These are phyloP conservation scores for Rhogogaster chlorosoma DNA, from an alignment of 2,888 invertebrate genomes.

Conservation along the genomic window DNA sequence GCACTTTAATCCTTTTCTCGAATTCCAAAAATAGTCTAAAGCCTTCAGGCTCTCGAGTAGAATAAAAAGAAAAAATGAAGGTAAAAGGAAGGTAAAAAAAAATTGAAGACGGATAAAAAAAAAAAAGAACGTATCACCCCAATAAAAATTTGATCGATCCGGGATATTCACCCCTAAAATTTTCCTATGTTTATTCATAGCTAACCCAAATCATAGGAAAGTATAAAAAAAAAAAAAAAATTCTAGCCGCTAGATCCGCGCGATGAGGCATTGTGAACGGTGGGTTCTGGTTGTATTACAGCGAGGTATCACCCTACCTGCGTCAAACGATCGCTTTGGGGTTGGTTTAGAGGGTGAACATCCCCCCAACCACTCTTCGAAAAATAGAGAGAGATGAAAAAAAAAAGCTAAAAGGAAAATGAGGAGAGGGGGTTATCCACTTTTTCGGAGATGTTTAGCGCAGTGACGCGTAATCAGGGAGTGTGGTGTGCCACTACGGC, in stretches of 20 bases:
- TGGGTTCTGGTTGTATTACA: conserved; percentile 50
- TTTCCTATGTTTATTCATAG: conserved; percentile 54
- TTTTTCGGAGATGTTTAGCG: conserved; percentile 67
- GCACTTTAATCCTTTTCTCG: conserved; percentile 62
- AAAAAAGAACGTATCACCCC: conserved; percentile 50
- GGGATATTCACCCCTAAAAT: conserved; percentile 53
- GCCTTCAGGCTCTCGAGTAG: conserved; percentile 39
- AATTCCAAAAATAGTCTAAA: conserved; percentile 57
- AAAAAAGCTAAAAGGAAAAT: conserved; percentile 53
- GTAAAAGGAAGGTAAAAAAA: conserved; percentile 33
- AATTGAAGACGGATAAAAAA: conserved; percentile 42
- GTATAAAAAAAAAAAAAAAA: conserved; percentile 36
- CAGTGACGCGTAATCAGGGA: conserved; percentile 76
- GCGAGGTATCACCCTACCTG: conserved; percentile 49
- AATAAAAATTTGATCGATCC: conserved; percentile 50
- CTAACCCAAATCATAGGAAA: conserved; percentile 49
- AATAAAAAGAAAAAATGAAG: background rate
- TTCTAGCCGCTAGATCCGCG: conserved; percentile 36
- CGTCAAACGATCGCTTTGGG: conserved; percentile 49
- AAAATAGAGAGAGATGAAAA: conserved; percentile 40
- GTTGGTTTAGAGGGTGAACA: conserved; percentile 46
- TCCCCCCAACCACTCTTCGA: conserved; percentile 17
- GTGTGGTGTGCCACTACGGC: conserved; percentile 75
- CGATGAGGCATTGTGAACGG: conserved; percentile 48
- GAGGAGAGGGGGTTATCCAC: conserved; percentile 57